These are phyloP conservation scores for Andrena marginata DNA, from an alignment of 2,888 invertebrate species.

Conservation along the genomic window DNA sequence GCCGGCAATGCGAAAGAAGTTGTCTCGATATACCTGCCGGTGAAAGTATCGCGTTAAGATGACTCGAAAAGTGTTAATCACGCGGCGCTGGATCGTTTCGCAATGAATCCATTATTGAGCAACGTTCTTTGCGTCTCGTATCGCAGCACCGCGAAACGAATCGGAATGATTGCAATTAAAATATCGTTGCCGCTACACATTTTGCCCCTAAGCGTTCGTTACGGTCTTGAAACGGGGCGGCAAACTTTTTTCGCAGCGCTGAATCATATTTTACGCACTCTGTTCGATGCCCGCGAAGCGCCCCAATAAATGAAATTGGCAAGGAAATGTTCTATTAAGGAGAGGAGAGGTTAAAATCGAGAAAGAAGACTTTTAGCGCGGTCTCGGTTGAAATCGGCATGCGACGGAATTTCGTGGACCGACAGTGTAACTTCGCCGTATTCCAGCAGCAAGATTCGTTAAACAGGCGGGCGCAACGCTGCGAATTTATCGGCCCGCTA, in stretches of 20 bases:
- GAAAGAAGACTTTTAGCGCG: too few relatives aligned
- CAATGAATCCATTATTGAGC: constrained; percentile 2
- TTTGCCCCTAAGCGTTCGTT: too few relatives aligned
- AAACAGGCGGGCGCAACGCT: constrained; percentile 1
- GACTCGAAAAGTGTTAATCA: constrained; percentile 42
- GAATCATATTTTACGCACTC: too few relatives aligned
- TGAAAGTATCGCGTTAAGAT: constrained; percentile 47
- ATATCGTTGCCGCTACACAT: not conserved
- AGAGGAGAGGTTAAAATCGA: too few relatives aligned
- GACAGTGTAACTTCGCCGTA: constrained; percentile 10
- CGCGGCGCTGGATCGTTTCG: constrained; percentile 20
- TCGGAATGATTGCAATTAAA: not conserved
- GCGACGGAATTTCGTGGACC: constrained; percentile 28
- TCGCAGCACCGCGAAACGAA: constrained; percentile 9
- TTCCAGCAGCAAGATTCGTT: constrained; percentile 23
- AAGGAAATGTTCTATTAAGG: too few relatives aligned
- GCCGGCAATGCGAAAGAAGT: not conserved
- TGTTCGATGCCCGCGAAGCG: too few relatives aligned
- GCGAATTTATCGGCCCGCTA: constrained; percentile 46
- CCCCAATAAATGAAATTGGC: too few relatives aligned
- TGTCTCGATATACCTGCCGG: constrained; percentile 8
- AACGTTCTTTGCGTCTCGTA: not conserved
- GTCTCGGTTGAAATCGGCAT: not conserved
- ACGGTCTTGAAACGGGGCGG: too few relatives aligned
- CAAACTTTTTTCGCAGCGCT: too few relatives aligned